Conservation (phyloP, 2,888 invertebrate genomes). For the Tubulanus polymorphus region DNA sequence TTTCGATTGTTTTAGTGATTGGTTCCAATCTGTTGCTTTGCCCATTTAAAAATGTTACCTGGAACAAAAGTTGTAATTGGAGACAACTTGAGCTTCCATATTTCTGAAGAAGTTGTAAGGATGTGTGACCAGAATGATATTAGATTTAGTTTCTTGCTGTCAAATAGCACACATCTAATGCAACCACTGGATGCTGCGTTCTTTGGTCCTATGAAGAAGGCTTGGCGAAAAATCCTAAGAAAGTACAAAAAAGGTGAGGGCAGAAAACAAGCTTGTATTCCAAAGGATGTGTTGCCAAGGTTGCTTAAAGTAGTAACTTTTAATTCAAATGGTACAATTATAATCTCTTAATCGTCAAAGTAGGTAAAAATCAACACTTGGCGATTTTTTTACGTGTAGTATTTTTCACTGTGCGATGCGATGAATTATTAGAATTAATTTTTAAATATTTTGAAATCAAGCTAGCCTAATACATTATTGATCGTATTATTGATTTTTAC, state of each 20-base stretch:
- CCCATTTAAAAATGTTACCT: slow-evolving; percentile 28
- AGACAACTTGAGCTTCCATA: slow-evolving; percentile 39
- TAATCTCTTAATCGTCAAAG: too few species aligned
- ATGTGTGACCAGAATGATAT: slow-evolving; percentile 44
- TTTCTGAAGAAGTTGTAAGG: slow-evolving; percentile 26
- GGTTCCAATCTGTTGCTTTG: slow-evolving; percentile 33
- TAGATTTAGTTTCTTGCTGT: slow-evolving; percentile 28
- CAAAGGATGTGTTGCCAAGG: slow-evolving; percentile 5
- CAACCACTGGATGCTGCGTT: slow-evolving; percentile 24
- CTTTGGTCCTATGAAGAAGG: slow-evolving; percentile 19
- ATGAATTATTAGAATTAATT: too few species aligned
- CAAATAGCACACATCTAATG: slow-evolving; percentile 23
- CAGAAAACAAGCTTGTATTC: background rate
- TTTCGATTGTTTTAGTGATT: slow-evolving; percentile 31
- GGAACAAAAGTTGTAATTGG: slow-evolving; percentile 48
- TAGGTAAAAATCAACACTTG: too few species aligned
- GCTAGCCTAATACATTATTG: too few species aligned
- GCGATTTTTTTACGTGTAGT: too few species aligned
- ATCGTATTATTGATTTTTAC: too few species aligned
- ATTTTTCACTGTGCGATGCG: too few species aligned
- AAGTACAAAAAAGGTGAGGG: slow-evolving; percentile 6
- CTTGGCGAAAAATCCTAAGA: slow-evolving; percentile 16
- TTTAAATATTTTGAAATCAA: too few species aligned
- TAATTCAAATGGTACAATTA: too few species aligned
- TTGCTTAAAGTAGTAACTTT: too few species aligned